Evolutionary conservation across 2,113 vertebrate species (phyloP).

Genomic region (Dasyornis broadbenti): DNA sequence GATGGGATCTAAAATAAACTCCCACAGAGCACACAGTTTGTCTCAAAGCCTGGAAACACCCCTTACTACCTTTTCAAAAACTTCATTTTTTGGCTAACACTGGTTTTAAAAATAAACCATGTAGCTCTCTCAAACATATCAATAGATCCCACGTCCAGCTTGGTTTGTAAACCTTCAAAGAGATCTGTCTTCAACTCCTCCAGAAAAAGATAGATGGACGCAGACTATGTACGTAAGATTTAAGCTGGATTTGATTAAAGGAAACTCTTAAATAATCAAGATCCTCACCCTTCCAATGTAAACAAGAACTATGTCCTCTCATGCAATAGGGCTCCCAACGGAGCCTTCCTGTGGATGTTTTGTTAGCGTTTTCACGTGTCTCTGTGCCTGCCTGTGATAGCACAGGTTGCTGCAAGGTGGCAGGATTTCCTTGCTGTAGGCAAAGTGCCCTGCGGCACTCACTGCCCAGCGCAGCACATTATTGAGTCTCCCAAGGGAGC

Average conservation of each 20-base stretch:
- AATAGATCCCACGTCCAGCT: not conserved
- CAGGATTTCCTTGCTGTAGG: not conserved
- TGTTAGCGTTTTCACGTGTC: not conserved
- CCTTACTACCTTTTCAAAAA: not conserved
- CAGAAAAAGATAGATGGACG: not conserved
- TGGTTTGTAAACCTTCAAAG: not conserved
- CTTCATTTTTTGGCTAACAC: not conserved
- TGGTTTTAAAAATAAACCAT: not conserved
- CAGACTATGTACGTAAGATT: not conserved
- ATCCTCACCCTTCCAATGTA: not conserved
- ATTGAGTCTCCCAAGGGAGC: rapidly evolving
- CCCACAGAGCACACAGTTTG: not conserved
- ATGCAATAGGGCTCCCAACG: not conserved
- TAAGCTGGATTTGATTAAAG: not conserved
- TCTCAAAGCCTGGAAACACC: not conserved
- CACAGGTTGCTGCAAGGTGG: not conserved
- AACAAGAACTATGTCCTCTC: not conserved
- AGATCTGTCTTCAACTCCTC: not conserved
- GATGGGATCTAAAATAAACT: not conserved
- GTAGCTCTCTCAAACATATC: not conserved
- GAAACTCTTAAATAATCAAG: not conserved
- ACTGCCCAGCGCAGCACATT: not conserved
- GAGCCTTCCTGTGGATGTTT: not conserved
- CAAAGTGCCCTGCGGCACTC: not conserved
- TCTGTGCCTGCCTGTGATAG: not conserved